phyloP scores from a whole-genome alignment of 2,113 vertebrate species.

The Eudyptes chrysolophus region DNA sequence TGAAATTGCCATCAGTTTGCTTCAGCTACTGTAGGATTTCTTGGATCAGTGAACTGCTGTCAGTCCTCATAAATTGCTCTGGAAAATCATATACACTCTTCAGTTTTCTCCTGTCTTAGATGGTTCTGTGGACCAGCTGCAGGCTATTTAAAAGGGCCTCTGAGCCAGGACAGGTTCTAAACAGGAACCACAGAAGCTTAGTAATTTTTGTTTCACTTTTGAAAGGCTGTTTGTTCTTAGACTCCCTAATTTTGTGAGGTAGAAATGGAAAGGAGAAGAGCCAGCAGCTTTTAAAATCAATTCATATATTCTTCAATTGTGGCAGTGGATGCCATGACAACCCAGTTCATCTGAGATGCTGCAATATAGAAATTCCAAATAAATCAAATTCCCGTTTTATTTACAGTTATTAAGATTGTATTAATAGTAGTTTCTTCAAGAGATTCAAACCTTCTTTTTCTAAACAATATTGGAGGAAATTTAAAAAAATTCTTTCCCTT shows the following conservation, averaged over 20 bases:
- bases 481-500: neutral
- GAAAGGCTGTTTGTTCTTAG: neutral
- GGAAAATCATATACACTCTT: neutral
- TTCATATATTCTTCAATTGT: no score
- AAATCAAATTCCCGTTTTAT: neutral
- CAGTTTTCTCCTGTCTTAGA: neutral
- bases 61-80: neutral
- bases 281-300: constrained; percentile 7
- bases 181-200: neutral
- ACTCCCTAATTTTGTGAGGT: neutral
- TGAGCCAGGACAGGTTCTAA: neutral
- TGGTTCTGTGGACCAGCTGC: neutral
- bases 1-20: neutral
- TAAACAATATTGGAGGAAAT: neutral
- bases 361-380: neutral
- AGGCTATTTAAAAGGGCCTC: neutral
- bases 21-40: neutral
- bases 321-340: constrained; percentile 3
- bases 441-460: neutral
- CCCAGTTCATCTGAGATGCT: neutral
- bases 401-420: neutral
- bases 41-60: neutral
- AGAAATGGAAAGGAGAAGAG: neutral
- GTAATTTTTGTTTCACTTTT: constrained; percentile 19
- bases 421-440: neutral